Evolutionary conservation across 2,888 invertebrate species (phyloP).

Genomic region (Eulithis testata): DNA sequence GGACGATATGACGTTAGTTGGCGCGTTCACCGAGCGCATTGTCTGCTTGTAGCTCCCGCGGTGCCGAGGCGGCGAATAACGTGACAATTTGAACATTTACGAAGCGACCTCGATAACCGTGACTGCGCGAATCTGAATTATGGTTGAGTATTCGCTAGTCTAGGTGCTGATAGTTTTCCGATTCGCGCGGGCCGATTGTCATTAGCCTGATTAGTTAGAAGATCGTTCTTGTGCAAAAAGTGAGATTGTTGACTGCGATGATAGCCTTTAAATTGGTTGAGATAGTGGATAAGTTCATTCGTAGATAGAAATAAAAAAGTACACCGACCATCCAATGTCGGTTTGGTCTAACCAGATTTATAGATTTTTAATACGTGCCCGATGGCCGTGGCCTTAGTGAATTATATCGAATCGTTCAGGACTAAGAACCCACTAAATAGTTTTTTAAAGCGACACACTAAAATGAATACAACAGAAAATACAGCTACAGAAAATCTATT

Average conservation of each 20-base stretch:
- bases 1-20: slow-evolving; percentile 71
- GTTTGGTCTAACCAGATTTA: not conserved
- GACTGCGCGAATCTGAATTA: not conserved
- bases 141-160: slow-evolving; percentile 7
- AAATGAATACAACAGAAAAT: no score
- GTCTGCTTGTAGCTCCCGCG: slow-evolving; percentile 70
- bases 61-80: not conserved
- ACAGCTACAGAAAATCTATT: not conserved
- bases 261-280: slow-evolving; percentile 31
- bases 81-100: not conserved
- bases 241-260: slow-evolving; percentile 17
- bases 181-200: slow-evolving; percentile 1
- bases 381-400: not conserved
- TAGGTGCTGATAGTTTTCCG: slow-evolving; percentile 23
- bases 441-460: slow-evolving; percentile 3
- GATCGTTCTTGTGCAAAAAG: slow-evolving; percentile 13
- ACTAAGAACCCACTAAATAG: not conserved
- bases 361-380: not conserved
- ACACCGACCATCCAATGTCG: not conserved
- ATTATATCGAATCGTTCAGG: slow-evolving; percentile 23
- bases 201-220: not conserved
- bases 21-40: slow-evolving; percentile 75
- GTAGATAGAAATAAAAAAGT: slow-evolving; percentile 3
- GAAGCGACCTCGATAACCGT: not conserved
- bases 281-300: slow-evolving; percentile 23